A percentile compares a stretch with the other conserved stretches of the same genome.
phyloP scores from a whole-genome alignment of 2,888 invertebrate genomes.

The Itoplectis maculator region DNA sequence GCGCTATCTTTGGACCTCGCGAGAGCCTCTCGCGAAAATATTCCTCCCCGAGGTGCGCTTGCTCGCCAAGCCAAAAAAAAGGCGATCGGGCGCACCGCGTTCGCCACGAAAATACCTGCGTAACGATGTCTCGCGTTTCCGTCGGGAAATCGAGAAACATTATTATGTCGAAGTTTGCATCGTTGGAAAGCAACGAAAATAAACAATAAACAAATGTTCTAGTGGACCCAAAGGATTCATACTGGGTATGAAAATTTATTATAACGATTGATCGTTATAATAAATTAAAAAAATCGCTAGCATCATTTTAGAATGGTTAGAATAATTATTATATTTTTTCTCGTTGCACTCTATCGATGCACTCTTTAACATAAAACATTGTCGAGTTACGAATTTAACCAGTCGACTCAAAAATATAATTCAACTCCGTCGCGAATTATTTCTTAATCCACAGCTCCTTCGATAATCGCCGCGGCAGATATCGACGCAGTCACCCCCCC shows the following conservation, averaged over 20 bases:
- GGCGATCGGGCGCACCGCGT: not conserved
- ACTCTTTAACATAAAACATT: too few relatives aligned
- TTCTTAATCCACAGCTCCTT: not conserved
- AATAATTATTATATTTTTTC: too few relatives aligned
- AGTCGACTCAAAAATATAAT: not conserved
- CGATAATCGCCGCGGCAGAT: too few relatives aligned
- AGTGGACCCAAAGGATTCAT: too few relatives aligned
- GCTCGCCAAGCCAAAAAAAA: conserved; percentile 49
- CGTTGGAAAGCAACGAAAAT: not conserved
- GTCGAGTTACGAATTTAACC: too few relatives aligned
- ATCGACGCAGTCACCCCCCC: too few relatives aligned
- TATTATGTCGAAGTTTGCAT: not conserved
- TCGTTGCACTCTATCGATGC: too few relatives aligned
- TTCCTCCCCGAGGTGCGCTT: conserved; percentile 35
- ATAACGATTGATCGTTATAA: too few relatives aligned
- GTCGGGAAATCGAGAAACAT: not conserved
- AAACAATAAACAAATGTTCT: not conserved
- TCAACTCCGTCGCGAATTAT: not conserved
- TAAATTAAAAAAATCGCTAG: too few relatives aligned
- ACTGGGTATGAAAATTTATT: too few relatives aligned
- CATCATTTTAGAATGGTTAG: too few relatives aligned
- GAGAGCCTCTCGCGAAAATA: conserved; percentile 38
- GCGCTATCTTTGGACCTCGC: conserved; percentile 63
- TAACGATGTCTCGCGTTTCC: not conserved
- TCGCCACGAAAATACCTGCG: conserved; percentile 2